Evolutionary conservation across 2,888 invertebrate species (phyloP), one percentile per base, ranked within the genome.

Genomic region (Lithophane socia): DNA sequence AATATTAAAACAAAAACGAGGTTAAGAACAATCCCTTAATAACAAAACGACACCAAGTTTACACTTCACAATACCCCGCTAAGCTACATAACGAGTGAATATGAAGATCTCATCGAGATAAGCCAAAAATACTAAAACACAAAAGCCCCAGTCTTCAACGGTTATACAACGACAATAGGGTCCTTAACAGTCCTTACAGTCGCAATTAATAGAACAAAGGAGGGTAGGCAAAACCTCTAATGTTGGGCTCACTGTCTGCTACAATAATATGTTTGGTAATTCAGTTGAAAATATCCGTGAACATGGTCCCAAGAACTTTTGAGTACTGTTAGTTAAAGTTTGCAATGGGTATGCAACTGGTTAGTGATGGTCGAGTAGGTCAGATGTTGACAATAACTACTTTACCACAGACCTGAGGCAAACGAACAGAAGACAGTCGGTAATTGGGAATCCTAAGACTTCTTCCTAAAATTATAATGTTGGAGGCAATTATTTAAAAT

Each of bases 131-230:
- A 87, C 85, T 89, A 44, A 75, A 82, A 82, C 47, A 84, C 87
- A 90, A 90, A 90, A 87, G 89, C 88, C 83, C 87, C 71, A 73
- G 89, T 90, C 87, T 87, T 89, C 78, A 83, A 69, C 77, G 68
- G 73, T 77, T 72, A 68, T 85, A 69, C 80, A 72, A 70, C 60
- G 67, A 86, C 84, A 84, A 83, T 86, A 73, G 75, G 75, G 75
- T 74, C 86, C 66, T 78, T 86, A 84, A 82, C 82, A 76, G 76
- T 90, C 85, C 92, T 92, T 91, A 92, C 88, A 90, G 91, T 91
- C 80, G 90, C 91, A 92, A 94, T 94, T 93, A 94, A 91, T 90
- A 67, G 84, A 92, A 94, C 93, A 94, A 94, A 93, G 90, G 83
- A 86, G 83, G 72, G 85, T 84, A 86, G 73, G 79, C 85, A 87